Base-by-base conservation (phyloP, 2,113 vertebrate genomes). In the Aramus guarauna region DNA sequence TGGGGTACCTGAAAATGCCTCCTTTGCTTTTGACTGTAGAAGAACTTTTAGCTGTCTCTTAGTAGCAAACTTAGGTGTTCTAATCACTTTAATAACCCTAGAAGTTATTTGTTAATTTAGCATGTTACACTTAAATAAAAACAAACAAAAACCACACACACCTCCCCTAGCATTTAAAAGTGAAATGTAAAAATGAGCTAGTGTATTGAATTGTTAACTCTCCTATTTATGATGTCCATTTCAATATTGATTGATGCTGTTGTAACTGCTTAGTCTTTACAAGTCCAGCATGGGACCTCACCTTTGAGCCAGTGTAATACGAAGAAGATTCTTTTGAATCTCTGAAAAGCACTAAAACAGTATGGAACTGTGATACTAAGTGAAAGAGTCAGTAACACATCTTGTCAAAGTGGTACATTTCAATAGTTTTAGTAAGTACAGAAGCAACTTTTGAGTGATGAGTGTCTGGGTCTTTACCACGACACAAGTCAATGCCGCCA, bases 121-220 rank as follows among this genome's bases (percentile, higher is more conserved):
- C 1, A 1, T 55, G 17, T 64, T 79, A 48, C 5, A 17, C 15
- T 64, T 93, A 47, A 66, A 36, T 66, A 67, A 75, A 69, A 88
- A 45, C 26, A 82, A 94, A 58, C 24, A 32, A 84, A 72, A 34
- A 3, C 0, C 0, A 3, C 11, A 5, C 37, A 59, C 1, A 1
- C 5, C 29, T 80, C 8, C 52, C 11, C 29, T 73, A 21, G 36
- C 30, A 43, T 64, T 64, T 78, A 12, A 9, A 87, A 72, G 20
- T 19, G 29, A 64, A 90, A 72, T 75, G 47, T 4, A 27, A 90
- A 81, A 67, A 67, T 32, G 24, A 84, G 24, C 16, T 74, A 5
- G 7, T 41, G 50, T 59, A 41, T n/a, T 37, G n/a, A 19, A 17
- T 36, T 52, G 17, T 41, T 78, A 48, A 17, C 9, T 73, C 8